Conservation (phyloP, 2,113 vertebrate species). For the Lophura nycthemera region DNA sequence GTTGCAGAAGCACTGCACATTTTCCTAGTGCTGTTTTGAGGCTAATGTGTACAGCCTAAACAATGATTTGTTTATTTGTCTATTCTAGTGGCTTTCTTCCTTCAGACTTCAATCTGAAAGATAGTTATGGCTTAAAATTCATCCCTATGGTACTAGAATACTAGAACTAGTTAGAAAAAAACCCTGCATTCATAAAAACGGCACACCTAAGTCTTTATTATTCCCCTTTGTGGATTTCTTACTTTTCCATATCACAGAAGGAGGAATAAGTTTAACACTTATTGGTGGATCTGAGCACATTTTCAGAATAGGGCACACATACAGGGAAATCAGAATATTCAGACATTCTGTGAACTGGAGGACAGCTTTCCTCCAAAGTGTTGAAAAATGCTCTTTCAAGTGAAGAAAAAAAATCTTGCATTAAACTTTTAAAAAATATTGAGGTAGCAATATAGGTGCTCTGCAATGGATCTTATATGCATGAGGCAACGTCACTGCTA, state of each 20-base stretch:
- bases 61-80: constrained; percentile 61
- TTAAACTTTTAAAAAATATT: neutral
- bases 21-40: constrained; percentile 37
- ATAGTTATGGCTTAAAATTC: neutral
- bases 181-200: neutral
- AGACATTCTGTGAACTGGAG: neutral
- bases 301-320: neutral
- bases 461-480: neutral
- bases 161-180: neutral
- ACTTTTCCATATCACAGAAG: neutral
- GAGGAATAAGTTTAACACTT: neutral
- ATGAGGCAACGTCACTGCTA: neutral
- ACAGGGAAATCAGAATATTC: neutral
- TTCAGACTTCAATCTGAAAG: constrained; percentile 48
- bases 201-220: neutral
- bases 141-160: neutral
- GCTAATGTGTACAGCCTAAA: constrained; percentile 27
- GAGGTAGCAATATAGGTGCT: neutral
- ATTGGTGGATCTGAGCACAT: neutral
- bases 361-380: neutral
- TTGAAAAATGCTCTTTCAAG: constrained; percentile 24
- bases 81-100: constrained; percentile 21
- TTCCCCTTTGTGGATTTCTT: constrained; percentile 5
- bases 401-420: constrained; percentile 3
- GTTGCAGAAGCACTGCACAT: neutral